Percentiles rank a stretch among this genome's conserved stretches.
Conservation (phyloP, 2,797 vertebrate species). For the Merluccius polli region DNA sequence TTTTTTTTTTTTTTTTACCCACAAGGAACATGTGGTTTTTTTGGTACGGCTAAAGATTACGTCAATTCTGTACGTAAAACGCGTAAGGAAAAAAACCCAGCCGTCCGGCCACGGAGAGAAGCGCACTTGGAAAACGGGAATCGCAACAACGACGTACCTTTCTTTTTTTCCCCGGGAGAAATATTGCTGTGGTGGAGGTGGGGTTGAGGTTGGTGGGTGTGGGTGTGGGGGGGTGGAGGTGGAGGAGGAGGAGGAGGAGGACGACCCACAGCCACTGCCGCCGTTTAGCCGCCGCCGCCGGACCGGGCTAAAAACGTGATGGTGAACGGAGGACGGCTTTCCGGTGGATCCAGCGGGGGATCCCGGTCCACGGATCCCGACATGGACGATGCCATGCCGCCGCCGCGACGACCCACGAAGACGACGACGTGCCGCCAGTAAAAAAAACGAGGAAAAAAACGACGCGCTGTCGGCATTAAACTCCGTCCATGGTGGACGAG, state of each 20-base stretch:
- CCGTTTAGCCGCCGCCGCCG: conserved; percentile 27
- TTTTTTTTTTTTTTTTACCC: neutral
- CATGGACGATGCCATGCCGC: neutral
- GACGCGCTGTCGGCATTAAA: neutral
- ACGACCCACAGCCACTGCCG: conserved; percentile 53
- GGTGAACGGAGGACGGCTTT: conserved; percentile 29
- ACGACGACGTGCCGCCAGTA: neutral
- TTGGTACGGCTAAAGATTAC: conserved; percentile 33
- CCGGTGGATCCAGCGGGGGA: conserved; percentile 18
- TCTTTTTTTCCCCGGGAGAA: conserved; percentile 35
- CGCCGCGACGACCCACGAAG: too few species aligned
- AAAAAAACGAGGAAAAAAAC: neutral
- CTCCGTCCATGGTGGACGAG: too few species aligned
- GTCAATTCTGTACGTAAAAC: conserved; percentile 40
- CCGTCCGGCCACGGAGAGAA: neutral
- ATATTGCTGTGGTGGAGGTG: conserved; percentile 34
- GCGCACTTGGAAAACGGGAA: conserved; percentile 50
- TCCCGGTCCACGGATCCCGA: neutral
- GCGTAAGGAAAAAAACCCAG: conserved; percentile 45
- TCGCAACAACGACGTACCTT: conserved; percentile 49
- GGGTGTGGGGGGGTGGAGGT: conserved; percentile 56
- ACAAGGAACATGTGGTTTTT: neutral
- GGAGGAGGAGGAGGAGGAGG: too few species aligned
- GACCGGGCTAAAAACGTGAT: conserved; percentile 42
- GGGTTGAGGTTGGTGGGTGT: conserved; percentile 44